Percentiles rank a stretch among this genome's conserved stretches.
These are phyloP conservation scores for Leptopilina boulardi DNA, from an alignment of 1,140 invertebrate species.

Conservation along the genomic window DNA sequence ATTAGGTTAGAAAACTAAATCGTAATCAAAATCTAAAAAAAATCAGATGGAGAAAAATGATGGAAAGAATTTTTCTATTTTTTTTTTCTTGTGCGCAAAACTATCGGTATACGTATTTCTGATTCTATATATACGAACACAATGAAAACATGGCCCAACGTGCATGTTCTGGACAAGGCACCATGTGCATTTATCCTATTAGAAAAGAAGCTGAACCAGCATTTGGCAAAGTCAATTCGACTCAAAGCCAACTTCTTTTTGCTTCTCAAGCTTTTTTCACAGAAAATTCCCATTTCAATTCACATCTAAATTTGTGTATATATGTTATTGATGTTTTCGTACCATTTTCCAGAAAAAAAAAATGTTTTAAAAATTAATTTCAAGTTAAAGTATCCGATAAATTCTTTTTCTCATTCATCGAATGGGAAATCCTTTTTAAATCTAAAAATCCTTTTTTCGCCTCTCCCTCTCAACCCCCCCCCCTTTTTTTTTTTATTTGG, in stretches of 20 bases:
- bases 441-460: neutral
- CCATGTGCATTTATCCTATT: slow-evolving; percentile 72
- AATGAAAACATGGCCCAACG: slow-evolving; percentile 59
- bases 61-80: slow-evolving; percentile 40
- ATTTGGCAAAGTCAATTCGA: slow-evolving; percentile 55
- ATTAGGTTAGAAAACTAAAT: slow-evolving; percentile 33
- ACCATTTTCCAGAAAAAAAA: no score
- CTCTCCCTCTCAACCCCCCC: no score
- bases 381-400: neutral
- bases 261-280: slow-evolving; percentile 7
- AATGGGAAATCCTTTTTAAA: neutral
- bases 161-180: slow-evolving; percentile 71
- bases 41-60: slow-evolving; percentile 47
- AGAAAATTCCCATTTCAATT: no score
- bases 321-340: no score
- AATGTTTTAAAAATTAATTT: no score
- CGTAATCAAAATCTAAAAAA: neutral
- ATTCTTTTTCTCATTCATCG: neutral
- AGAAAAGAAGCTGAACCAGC: slow-evolving; percentile 73
- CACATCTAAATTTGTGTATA: no score
- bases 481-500: neutral
- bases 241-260: slow-evolving; percentile 50
- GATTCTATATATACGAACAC: slow-evolving; percentile 67
- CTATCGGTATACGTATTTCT: slow-evolving; percentile 66
- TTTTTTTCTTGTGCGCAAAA: neutral